Percentiles rank a stretch among this genome's conserved stretches.
These are phyloP conservation scores for Rhingia rostrata DNA, from an alignment of 2,888 invertebrate genomes.

Conservation along the genomic window DNA sequence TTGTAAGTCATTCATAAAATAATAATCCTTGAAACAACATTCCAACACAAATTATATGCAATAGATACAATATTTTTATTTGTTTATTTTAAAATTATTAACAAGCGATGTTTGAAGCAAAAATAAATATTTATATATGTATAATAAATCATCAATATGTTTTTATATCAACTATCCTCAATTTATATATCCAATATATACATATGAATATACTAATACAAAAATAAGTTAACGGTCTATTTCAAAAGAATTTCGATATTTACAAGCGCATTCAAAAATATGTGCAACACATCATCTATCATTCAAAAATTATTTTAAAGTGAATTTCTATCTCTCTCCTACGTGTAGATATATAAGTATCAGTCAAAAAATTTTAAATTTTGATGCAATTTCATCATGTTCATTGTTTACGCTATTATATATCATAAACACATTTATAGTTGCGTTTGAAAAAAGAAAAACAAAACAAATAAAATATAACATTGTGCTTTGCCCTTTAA, in stretches of 20 bases:
- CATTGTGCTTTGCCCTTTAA: slow-evolving; percentile 15
- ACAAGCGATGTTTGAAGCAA: slow-evolving; percentile 42
- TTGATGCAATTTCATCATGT: slow-evolving; percentile 1
- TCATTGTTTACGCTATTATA: not conserved
- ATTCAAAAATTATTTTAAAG: not conserved
- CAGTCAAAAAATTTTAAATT: slow-evolving; percentile 18
- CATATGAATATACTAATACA: slow-evolving; percentile 35
- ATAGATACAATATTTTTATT: not conserved
- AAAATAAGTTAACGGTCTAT: slow-evolving; percentile 34
- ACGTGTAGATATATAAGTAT: not conserved
- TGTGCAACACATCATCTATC: not conserved
- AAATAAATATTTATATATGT: slow-evolving; percentile 13
- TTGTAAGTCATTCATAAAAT: too few relatives aligned
- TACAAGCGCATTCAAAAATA: slow-evolving; percentile 25
- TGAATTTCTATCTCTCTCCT: not conserved
- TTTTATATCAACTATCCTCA: not conserved
- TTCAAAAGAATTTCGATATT: slow-evolving; percentile 27
- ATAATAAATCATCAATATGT: not conserved
- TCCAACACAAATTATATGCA: not conserved
- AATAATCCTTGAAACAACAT: too few relatives aligned
- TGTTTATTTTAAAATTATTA: slow-evolving; percentile 27
- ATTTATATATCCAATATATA: slow-evolving; percentile 9
- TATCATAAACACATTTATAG: too few relatives aligned
- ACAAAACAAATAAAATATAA: not conserved
- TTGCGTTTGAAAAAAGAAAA: too few relatives aligned